Conservation (phyloP, 2,888 invertebrate species). For the Tanypteryx hageni region DNA sequence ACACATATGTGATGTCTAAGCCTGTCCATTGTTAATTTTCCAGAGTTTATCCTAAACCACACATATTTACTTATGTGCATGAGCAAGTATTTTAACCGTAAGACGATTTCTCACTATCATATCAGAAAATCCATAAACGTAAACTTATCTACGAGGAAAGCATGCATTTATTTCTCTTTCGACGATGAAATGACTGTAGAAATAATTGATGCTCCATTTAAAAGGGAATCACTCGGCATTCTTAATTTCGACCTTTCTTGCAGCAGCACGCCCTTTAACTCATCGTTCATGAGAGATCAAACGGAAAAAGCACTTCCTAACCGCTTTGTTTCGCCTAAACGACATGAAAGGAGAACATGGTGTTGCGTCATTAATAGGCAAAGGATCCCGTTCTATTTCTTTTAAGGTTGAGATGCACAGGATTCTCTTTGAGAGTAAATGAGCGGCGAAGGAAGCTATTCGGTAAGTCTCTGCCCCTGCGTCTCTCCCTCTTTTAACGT, state of each 20-base stretch:
- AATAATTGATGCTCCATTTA: slow-evolving; percentile 10
- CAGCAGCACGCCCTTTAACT: background rate
- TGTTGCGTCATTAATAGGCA: slow-evolving; percentile 44
- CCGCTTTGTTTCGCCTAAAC: slow-evolving; percentile 43
- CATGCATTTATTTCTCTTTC: background rate
- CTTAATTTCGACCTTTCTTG: background rate
- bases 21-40: background rate
- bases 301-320: slow-evolving; percentile 5
- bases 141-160: background rate
- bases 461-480: background rate
- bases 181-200: background rate
- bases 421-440: slow-evolving; percentile 13
- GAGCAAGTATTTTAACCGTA: background rate
- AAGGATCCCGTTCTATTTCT: slow-evolving; percentile 22
- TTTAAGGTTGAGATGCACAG: slow-evolving; percentile 6
- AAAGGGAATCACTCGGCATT: background rate
- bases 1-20: background rate
- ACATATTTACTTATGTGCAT: background rate
- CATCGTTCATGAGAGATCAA: slow-evolving; percentile 24
- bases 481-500: background rate
- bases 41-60: background rate
- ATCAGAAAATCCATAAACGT: background rate
- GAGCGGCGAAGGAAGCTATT: background rate
- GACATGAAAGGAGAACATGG: slow-evolving; percentile 29
- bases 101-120: background rate